Evolutionary conservation across 2,797 vertebrate genomes (phyloP).

Genomic region (Zalophus californianus): DNA sequence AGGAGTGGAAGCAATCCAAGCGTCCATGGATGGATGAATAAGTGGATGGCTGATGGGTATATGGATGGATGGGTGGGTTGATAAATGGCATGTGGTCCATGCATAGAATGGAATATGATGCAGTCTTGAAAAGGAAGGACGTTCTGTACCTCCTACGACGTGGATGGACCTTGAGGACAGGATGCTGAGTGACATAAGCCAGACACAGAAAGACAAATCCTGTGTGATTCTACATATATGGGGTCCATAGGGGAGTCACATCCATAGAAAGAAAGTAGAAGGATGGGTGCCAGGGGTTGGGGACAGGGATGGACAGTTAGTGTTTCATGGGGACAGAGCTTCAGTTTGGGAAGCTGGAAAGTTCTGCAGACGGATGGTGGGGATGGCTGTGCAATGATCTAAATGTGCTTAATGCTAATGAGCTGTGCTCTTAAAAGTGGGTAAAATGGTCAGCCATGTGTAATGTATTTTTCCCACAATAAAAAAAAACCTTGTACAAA

Average conservation of each 20-base stretch:
- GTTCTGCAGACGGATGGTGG: neutral
- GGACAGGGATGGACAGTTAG: neutral
- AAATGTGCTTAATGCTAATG: too few species aligned
- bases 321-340: neutral
- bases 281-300: too few species aligned
- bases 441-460: neutral
- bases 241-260: neutral
- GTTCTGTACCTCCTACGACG: neutral
- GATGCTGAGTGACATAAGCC: neutral
- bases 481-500: neutral
- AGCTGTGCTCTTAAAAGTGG: neutral
- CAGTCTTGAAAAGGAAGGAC: neutral
- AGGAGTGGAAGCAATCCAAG: neutral
- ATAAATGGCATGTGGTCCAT: neutral
- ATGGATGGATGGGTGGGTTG: too few species aligned
- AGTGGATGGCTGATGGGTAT: too few species aligned
- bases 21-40: too few species aligned
- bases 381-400: accelerated
- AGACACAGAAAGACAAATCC: neutral
- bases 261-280: neutral
- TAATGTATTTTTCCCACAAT: neutral
- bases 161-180: neutral
- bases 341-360: neutral
- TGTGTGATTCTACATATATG: neutral
- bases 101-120: too few species aligned